These are phyloP conservation scores for Rousettus madagascariensis DNA, from an alignment of 2,797 vertebrate species.

Conservation along the genomic window DNA sequence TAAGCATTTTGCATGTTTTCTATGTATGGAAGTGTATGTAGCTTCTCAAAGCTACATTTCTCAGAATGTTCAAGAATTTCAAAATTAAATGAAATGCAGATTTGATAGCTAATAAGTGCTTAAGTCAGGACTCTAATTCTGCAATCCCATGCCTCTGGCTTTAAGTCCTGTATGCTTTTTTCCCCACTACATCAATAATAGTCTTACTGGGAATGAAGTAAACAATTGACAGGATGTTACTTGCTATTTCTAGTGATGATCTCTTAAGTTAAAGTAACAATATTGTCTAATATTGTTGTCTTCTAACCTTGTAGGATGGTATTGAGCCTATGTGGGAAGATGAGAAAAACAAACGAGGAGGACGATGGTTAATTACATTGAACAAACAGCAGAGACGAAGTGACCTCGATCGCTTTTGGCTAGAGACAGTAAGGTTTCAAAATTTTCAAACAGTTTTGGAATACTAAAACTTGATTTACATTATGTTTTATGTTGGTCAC, in stretches of 20 bases:
- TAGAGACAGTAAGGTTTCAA: slow-evolving; percentile 93
- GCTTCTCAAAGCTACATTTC: slow-evolving; percentile 22
- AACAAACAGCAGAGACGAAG: slow-evolving; percentile 95
- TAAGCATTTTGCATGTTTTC: slow-evolving; percentile 40
- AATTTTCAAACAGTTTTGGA: slow-evolving; percentile 13
- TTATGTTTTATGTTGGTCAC: slow-evolving; percentile 8
- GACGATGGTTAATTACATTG: slow-evolving; percentile 96
- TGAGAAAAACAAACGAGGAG: slow-evolving; percentile 93
- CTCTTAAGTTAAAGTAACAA: not conserved
- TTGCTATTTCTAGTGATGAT: slow-evolving; percentile 27
- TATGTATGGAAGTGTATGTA: not conserved
- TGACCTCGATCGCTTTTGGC: slow-evolving; percentile 97
- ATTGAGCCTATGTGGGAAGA: slow-evolving; percentile 99
- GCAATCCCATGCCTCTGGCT: not conserved
- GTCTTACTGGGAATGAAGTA: not conserved
- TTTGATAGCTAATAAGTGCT: not conserved
- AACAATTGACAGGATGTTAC: not conserved
- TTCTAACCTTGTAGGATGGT: slow-evolving; percentile 89
- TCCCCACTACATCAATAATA: not conserved
- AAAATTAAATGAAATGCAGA: not conserved
- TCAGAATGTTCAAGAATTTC: slow-evolving; percentile 9
- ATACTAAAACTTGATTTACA: not conserved
- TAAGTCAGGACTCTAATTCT: not conserved
- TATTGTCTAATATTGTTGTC: not conserved
- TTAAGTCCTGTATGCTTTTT: not conserved